phyloP scores from a whole-genome alignment of 2,888 invertebrate genomes.

The Polydrusus pterygomalis region DNA sequence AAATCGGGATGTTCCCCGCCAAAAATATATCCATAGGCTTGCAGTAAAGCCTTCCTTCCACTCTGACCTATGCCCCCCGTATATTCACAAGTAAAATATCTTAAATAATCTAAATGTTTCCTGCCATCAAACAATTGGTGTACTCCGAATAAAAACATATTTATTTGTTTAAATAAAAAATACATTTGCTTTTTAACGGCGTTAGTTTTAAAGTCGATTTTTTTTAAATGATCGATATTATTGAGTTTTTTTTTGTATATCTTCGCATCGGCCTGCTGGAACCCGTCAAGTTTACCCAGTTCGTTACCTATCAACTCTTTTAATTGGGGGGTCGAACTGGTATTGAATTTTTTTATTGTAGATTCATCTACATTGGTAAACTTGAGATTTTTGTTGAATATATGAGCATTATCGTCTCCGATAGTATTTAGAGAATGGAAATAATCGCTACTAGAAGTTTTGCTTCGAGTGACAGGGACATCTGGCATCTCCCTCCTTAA shows the following conservation, averaged over 20 bases:
- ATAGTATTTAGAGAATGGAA: neutral
- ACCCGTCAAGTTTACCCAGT: conserved; percentile 42
- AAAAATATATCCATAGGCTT: conserved; percentile 61
- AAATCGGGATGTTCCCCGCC: conserved; percentile 55
- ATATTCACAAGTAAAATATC: conserved; percentile 48
- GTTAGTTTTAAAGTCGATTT: conserved; percentile 32
- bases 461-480: neutral
- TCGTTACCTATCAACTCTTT: conserved; percentile 44
- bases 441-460: neutral
- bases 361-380: conserved; percentile 36
- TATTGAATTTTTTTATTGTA: conserved; percentile 41
- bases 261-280: conserved; percentile 24
- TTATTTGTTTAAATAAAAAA: conserved; percentile 55
- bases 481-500: neutral
- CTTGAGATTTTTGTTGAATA: neutral
- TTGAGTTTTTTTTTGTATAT: conserved; percentile 42
- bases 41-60: conserved; percentile 52
- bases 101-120: conserved; percentile 57
- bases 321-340: conserved; percentile 20
- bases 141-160: conserved; percentile 62
- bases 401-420: neutral
- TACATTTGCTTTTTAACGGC: conserved; percentile 41
- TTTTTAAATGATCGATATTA: conserved; percentile 39
- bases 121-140: conserved; percentile 56
- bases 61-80: neutral